Evolutionary conservation across 1,140 invertebrate genomes (phyloP), one percentile per base, ranked within the genome.

Genomic region (Cotesia chilonis): DNA sequence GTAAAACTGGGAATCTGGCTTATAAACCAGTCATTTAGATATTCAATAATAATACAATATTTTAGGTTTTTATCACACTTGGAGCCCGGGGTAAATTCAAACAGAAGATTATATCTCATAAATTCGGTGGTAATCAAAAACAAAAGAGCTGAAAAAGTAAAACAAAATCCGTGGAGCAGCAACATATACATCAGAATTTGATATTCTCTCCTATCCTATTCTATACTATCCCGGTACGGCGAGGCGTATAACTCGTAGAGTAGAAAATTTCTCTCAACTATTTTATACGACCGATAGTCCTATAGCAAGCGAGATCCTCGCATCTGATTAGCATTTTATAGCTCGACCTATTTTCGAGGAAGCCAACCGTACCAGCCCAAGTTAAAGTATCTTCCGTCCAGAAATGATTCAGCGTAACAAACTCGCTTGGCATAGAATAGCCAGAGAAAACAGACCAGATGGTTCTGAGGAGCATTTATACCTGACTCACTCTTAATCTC

Each of bases 261-360:
- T 28, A 20, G 54, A 57, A 57, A 57, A 20, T 17, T 60, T 69
- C 57, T 65, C 63, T 65, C 59, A 54, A 54, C 51, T 9, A 47
- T 68, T 69, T n/a, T 59, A 65, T 69, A 73, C 67, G 68, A 73
- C 73, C 65, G 52, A 72, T 72, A 68, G 71, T 65, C 72, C 72
- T 73, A 69, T 73, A 38, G 68, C 63, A 14, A 65, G 54, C 68
- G 60, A 74, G 68, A 66, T 70, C 41, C 72, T 70, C 60, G 63
- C 55, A 66, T 74, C 72, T 35, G 63, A 70, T 74, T 74, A 64
- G 47, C 66, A 74, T 71, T 71, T 74, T 74, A 74, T 74, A 70
- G 54, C 72, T 74, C 72, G 72, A 74, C 72, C 72, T 70, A 74
- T 74, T 74, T 74, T 74, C 61, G 52, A 70, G 55, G 52, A 38